phyloP scores from a whole-genome alignment of 2,888 invertebrate species.

The Limnephilus rhombicus region DNA sequence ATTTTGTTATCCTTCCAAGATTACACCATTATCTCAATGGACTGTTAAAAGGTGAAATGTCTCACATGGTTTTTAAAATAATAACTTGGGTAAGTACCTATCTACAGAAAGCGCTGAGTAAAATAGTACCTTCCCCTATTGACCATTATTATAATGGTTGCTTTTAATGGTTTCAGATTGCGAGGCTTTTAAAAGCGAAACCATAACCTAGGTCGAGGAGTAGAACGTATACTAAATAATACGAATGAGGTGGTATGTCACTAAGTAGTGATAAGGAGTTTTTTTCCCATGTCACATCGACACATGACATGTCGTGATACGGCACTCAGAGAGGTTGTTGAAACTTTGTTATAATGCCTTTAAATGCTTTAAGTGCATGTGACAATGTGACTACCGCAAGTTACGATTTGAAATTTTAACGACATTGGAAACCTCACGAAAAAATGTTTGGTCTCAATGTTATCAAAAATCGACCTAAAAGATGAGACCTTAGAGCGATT shows the following conservation, averaged over 20 bases:
- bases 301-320: background rate
- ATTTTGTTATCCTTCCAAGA: background rate
- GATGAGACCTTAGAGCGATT: background rate
- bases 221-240: background rate
- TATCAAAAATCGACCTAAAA: background rate
- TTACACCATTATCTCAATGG: no score
- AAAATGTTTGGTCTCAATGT: background rate
- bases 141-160: background rate
- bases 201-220: background rate
- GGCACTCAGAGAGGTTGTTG: background rate
- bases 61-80: background rate
- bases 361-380: background rate
- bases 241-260: background rate
- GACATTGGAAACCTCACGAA: background rate
- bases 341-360: background rate
- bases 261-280: background rate
- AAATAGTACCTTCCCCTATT: background rate
- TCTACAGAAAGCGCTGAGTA: background rate
- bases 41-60: background rate
- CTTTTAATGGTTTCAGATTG: background rate
- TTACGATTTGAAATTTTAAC: background rate
- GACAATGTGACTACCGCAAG: background rate
- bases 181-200: constrained; percentile 8
- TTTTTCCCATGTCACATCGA: background rate
- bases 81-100: background rate